Percentiles rank a stretch among this genome's conserved stretches.
phyloP scores from a whole-genome alignment of 2,888 invertebrate genomes.

The Caenorhabditis sp. region DNA sequence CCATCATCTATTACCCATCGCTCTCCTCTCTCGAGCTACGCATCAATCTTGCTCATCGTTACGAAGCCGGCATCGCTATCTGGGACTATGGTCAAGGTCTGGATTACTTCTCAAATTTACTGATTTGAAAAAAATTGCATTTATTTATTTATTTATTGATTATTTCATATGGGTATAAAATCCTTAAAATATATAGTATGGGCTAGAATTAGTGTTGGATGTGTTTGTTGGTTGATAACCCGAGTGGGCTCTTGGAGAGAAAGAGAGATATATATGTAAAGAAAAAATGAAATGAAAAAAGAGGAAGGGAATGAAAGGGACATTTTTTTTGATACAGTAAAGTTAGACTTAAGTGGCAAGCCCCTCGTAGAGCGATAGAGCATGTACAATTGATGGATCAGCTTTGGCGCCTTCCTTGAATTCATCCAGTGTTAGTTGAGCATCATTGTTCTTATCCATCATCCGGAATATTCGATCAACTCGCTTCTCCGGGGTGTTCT shows the following conservation, averaged over 20 bases:
- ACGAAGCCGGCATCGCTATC: slow-evolving; percentile 60
- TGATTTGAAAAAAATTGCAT: slow-evolving; percentile 8
- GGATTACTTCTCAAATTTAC: slow-evolving; percentile 36
- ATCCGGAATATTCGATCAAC: slow-evolving; percentile 98
- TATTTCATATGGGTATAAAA: background rate
- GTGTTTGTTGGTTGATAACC: background rate
- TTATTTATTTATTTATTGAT: background rate
- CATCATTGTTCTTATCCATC: slow-evolving; percentile 98
- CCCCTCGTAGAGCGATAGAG: slow-evolving; percentile 77
- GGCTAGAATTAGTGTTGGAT: background rate
- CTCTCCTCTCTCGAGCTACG: slow-evolving; percentile 57
- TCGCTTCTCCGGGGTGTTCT: slow-evolving; percentile 79
- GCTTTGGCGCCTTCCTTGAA: slow-evolving; percentile 97
- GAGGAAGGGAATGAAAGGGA: background rate
- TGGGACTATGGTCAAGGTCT: slow-evolving; percentile 70
- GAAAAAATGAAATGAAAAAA: background rate
- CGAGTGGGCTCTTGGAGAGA: background rate
- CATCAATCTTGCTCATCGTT: slow-evolving; percentile 55
- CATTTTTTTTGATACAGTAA: background rate
- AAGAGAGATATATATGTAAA: background rate
- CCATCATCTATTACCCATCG: slow-evolving; percentile 57
- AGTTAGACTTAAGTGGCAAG: slow-evolving; percentile 53
- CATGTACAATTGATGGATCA: slow-evolving; percentile 96
- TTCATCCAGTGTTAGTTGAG: slow-evolving; percentile 91
- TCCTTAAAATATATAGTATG: background rate